phyloP scores from a whole-genome alignment of 2,888 invertebrate genomes.

The Morpho helenor region DNA sequence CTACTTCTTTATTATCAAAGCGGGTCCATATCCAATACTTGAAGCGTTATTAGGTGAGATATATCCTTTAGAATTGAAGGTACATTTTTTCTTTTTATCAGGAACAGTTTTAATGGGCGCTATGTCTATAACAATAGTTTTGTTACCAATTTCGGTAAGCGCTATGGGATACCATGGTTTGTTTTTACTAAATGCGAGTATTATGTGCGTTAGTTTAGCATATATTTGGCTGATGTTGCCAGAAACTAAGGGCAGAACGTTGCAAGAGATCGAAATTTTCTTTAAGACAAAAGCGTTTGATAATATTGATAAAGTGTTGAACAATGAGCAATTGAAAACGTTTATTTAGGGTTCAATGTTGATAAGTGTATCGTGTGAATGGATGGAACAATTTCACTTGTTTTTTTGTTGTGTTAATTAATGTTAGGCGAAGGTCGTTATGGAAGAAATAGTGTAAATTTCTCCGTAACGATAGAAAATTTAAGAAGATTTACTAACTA shows the following conservation, averaged over 20 bases:
- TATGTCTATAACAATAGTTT: not conserved
- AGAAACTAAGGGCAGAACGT: slow-evolving; percentile 17
- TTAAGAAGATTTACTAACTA: no score
- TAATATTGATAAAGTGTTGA: not conserved
- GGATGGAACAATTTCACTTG: no score
- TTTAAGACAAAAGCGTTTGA: slow-evolving; percentile 28
- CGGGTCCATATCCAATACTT: slow-evolving; percentile 2
- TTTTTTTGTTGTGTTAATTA: no score
- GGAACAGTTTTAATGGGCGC: not conserved
- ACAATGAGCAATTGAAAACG: slow-evolving; percentile 8
- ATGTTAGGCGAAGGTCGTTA: no score
- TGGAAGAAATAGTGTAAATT: no score
- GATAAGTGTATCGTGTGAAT: no score
- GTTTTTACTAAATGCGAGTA: slow-evolving; percentile 10
- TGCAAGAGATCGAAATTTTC: slow-evolving; percentile 35
- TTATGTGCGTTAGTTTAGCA: not conserved
- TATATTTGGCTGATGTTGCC: slow-evolving; percentile 12
- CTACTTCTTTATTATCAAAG: slow-evolving; percentile 3
- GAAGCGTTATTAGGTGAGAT: slow-evolving; percentile 7
- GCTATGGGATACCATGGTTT: slow-evolving; percentile 11
- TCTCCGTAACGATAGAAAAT: no score
- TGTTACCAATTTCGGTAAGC: not conserved
- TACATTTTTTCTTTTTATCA: slow-evolving; percentile 3
- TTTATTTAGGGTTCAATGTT: not conserved
- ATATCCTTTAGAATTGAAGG: slow-evolving; percentile 8